Evolutionary conservation across 2,113 vertebrate species (phyloP).

Genomic region (Protomyctophum bolini): DNA sequence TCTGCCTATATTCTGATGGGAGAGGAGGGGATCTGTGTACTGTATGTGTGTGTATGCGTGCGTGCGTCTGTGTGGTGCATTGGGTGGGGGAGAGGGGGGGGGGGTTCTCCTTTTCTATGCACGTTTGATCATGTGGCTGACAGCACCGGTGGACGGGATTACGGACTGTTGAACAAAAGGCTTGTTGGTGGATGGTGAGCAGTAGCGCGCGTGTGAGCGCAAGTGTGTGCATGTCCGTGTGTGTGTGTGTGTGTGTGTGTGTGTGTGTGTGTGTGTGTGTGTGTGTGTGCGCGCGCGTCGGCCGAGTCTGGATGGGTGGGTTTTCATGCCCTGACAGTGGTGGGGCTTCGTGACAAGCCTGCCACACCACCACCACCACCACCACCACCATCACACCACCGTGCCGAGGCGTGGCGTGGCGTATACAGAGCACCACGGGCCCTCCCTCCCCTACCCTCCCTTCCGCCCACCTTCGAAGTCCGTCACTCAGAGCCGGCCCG

Average conservation of each 20-base stretch:
- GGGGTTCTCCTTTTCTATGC: constrained; percentile 81
- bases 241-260: constrained; percentile 10
- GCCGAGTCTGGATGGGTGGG: constrained; percentile 80
- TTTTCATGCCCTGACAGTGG: constrained; percentile 84
- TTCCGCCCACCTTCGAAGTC: constrained; percentile 78
- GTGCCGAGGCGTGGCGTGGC: not conserved
- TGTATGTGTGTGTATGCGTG: not conserved
- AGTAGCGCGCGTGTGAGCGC: not conserved
- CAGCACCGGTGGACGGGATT: constrained; percentile 86
- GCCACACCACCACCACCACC: constrained; percentile 69
- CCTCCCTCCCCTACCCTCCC: too few species aligned
- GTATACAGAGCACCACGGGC: too few species aligned
- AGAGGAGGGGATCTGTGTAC: constrained; percentile 52
- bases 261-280: constrained; percentile 6
- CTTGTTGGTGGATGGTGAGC: constrained; percentile 19
- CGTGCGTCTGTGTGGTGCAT: not conserved
- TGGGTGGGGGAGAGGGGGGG: constrained; percentile 35
- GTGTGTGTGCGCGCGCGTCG: constrained; percentile 47
- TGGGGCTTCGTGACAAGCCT: constrained; percentile 86
- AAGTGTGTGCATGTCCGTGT: too few species aligned
- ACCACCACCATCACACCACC: constrained; percentile 11
- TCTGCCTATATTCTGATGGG: constrained; percentile 84
- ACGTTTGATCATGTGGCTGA: constrained; percentile 86
- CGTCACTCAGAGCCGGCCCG: constrained; percentile 81
- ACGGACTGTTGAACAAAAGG: constrained; percentile 91